Base-by-base conservation (phyloP, 2,113 vertebrate genomes). In the Vanacampus margaritifer region DNA sequence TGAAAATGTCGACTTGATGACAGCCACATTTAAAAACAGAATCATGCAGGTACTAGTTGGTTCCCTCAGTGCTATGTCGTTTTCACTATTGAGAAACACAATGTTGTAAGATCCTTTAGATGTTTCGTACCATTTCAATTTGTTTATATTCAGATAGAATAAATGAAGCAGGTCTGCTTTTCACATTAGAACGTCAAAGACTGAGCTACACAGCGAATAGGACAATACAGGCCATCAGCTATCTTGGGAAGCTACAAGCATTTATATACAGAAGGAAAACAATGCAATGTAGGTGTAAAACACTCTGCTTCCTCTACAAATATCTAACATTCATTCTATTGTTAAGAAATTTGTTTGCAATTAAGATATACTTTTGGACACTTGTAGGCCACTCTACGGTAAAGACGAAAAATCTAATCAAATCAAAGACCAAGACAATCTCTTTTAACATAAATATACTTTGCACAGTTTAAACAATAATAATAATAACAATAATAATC, bases 281-380 rank as follows among this genome's bases (percentile, higher is more conserved):
- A 62, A 75, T 65, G 64, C 46, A 61, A 81, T 58, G 79, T 50
- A 13, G 74, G 70, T 71, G 54, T 76, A 76, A 83, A 82, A 80
- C 76, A 78, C 69, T 76, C 37, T 5, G 72, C 67, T 69, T 76
- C 70, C 70, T 86, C 79, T 87, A 86, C 80, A 90, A 80, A 84
- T 86, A 84, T 80, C 48, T 84, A 81, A 79, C 81, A 36, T 71
- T 69, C 1, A 36, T 48, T 77, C 78, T 82, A 78, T 76, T 82
- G 84, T 84, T 79, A 60, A 72, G 63, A 78, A 57, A 59, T 71
- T 65, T 69, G 65, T 74, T 78, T 65, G 69, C 72, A 80, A 72
- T 32, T 57, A 58, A 28, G 53, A 54, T 51, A 50, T 70, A 26
- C 64, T 70, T 28, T 50, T 67, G 65, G 80, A 83, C 76, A 78